Base-by-base conservation (phyloP, 2,113 vertebrate species). In the Chelonoidis abingdonii region DNA sequence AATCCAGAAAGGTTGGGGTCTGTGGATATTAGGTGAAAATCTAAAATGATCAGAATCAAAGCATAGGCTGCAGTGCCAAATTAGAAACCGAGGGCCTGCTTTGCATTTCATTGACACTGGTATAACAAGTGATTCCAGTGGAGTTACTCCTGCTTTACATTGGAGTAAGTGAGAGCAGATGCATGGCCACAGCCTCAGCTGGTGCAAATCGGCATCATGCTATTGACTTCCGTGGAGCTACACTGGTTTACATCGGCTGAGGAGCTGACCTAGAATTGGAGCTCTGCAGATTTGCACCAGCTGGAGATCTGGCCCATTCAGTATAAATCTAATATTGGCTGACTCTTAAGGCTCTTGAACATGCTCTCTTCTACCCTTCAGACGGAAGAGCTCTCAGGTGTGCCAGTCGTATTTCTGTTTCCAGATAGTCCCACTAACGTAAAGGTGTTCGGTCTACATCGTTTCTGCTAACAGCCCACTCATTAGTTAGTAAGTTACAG, bases 331-430 rank as follows among this genome's bases (percentile, higher is more conserved):
- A 50, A 10, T 21, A 5, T 0, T 12, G 72, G 0, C 1, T 19
- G 86, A 27, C 3, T 83, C 24, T 6, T 1, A 59, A 86, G 80
- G 31, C 50, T 35, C 56, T 19, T 85, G 84, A 62, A 93, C 89
- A 54, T 49, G 79, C 50, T 50, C 0, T 21, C 49, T 80, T 50
- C 52, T 56, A 0, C 3, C n/a, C 84, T 84, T 35, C 0, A 0
- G 29, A 0, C 17, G 2, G 4, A 86, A 4, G 1, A 1, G 52
- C 44, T 10, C 80, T 50, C 44, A 2, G 16, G 1, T 6, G 49
- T 53, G 57, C n/a, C 29, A 2, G 8, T 57, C 83, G 38, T 4
- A 8, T 17, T 59, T 47, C 79, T 81, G 4, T 14, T 44, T 50
- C 35, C 31, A 62, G 53, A 38, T 1, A n/a, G 47, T 29, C 17